Evolutionary conservation across 2,888 invertebrate genomes (phyloP).

Genomic region (Mesorhabditis sp.): DNA sequence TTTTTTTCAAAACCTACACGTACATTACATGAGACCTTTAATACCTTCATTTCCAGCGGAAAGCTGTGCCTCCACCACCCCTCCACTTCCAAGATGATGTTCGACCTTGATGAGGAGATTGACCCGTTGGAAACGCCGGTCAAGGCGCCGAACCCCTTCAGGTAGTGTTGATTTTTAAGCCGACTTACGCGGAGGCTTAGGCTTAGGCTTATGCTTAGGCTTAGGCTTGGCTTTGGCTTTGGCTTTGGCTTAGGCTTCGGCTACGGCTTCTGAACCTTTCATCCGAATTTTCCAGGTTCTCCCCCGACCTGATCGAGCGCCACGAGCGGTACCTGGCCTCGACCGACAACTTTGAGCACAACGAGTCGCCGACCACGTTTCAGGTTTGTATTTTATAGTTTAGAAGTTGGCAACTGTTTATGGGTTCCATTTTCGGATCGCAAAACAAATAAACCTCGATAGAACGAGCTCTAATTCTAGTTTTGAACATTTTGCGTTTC

Average conservation of each 20-base stretch:
- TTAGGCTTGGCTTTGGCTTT: not conserved
- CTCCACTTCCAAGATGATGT: slow-evolving; percentile 37
- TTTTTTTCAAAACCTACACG: too few species aligned
- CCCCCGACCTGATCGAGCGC: not conserved
- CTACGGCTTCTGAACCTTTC: not conserved
- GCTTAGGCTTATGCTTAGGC: not conserved
- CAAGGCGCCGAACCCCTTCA: not conserved
- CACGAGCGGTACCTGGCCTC: not conserved
- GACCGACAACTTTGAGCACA: not conserved
- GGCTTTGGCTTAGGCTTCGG: not conserved
- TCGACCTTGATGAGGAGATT: slow-evolving; percentile 38
- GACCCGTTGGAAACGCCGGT: slow-evolving; percentile 27
- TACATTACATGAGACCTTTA: too few species aligned
- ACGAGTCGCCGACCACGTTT: not conserved
- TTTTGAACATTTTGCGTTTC: not conserved
- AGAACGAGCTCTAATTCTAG: not conserved
- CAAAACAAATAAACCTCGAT: too few species aligned
- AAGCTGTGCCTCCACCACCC: slow-evolving; percentile 21
- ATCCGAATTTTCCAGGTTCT: not conserved
- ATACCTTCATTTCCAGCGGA: slow-evolving; percentile 14
- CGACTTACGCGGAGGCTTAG: not conserved
- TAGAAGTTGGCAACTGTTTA: too few species aligned
- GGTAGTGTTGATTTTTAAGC: not conserved
- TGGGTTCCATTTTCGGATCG: too few species aligned
- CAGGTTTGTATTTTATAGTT: not conserved